phyloP scores from a whole-genome alignment of 2,797 vertebrate genomes.

The Leptodactylus fallax region DNA sequence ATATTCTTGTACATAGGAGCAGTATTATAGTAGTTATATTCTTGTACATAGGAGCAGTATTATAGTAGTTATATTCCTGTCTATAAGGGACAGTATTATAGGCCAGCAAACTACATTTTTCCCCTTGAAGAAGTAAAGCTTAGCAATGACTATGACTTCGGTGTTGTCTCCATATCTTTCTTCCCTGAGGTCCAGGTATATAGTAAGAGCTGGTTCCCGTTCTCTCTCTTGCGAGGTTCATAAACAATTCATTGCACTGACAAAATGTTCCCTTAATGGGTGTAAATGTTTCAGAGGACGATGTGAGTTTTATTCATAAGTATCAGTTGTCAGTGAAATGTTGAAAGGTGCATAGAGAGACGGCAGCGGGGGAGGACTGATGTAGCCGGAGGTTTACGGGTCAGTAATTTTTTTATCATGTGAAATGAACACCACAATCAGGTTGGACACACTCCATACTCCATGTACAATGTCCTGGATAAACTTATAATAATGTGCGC shows the following conservation, averaged over 20 bases:
- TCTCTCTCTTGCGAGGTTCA: constrained; percentile 4
- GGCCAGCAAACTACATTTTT: neutral
- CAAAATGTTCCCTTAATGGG: constrained; percentile 42
- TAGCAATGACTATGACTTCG: too few species aligned
- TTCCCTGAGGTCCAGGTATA: neutral
- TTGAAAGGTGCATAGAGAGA: constrained; percentile 38
- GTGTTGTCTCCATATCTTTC: neutral
- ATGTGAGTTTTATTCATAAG: constrained; percentile 46
- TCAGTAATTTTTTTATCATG: neutral
- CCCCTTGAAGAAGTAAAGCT: too few species aligned
- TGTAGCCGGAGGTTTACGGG: neutral
- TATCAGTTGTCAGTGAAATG: constrained; percentile 50
- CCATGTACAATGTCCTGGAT: neutral
- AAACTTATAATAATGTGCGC: neutral
- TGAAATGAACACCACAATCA: constrained; percentile 3
- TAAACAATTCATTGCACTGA: constrained; percentile 50
- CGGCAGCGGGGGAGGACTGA: constrained; percentile 3
- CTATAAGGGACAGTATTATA: neutral
- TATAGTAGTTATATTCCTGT: neutral
- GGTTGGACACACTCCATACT: neutral
- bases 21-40: constrained; percentile 19
- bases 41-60: constrained; percentile 3
- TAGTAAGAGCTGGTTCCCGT: neutral
- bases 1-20: neutral
- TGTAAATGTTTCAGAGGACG: constrained; percentile 61